These are phyloP conservation scores for Adelphocoris suturalis DNA, from an alignment of 2,888 invertebrate genomes.

Conservation along the genomic window DNA sequence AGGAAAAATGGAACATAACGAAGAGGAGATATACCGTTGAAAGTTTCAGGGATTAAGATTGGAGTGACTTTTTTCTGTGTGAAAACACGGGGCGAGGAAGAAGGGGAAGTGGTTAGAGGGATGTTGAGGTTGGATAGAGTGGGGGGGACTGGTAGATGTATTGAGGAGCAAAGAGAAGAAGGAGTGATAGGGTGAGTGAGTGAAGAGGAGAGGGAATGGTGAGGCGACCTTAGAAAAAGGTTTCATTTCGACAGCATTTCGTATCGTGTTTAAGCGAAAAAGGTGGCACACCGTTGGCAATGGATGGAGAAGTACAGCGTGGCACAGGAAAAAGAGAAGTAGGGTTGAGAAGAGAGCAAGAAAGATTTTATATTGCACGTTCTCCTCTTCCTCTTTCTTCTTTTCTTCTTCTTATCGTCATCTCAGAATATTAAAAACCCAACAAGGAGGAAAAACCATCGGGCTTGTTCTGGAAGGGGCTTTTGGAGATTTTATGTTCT, in stretches of 20 bases:
- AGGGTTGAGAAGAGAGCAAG: slow-evolving; percentile 36
- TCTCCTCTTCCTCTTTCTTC: neutral
- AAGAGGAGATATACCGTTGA: neutral
- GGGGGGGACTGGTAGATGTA: neutral
- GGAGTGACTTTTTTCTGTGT: slow-evolving; percentile 42
- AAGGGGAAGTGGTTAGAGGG: neutral
- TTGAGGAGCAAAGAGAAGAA: neutral
- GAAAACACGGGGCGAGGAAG: neutral
- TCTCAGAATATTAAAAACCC: slow-evolving; percentile 68
- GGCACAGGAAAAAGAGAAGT: neutral
- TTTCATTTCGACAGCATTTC: slow-evolving; percentile 67
- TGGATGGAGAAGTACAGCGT: neutral
- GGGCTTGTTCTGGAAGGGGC: neutral
- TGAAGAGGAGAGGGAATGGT: slow-evolving; percentile 2
- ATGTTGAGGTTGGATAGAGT: neutral
- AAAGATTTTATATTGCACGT: slow-evolving; percentile 64
- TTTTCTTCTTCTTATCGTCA: slow-evolving; percentile 47
- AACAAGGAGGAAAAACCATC: slow-evolving; percentile 56
- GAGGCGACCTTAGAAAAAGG: slow-evolving; percentile 44
- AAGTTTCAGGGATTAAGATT: slow-evolving; percentile 40
- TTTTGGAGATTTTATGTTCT: neutral
- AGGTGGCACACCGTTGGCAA: slow-evolving; percentile 20
- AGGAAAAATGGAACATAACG: no score
- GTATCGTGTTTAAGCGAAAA: slow-evolving; percentile 53
- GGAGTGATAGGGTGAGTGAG: neutral